Evolutionary conservation across 2,113 vertebrate genomes (phyloP), one percentile per base, ranked within the genome.

Genomic region (Trachemys scripta): DNA sequence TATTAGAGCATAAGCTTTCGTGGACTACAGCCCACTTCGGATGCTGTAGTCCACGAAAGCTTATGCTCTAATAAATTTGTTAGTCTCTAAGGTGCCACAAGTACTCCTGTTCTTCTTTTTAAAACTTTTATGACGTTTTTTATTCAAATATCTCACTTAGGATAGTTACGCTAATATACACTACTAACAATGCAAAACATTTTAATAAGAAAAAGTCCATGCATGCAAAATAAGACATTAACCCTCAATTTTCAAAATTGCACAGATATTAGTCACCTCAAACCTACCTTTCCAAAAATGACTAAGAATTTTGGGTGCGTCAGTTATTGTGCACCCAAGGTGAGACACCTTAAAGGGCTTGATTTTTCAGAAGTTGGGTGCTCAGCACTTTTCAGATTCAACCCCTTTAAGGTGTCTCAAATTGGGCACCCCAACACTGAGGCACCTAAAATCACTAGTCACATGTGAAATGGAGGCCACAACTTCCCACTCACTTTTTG

Each of bases 391-490:
- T 54, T 45, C 93, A 84, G 92, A 80, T 92, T 10, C 42, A 45
- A 1, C 91, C 27, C 24, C 47, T 62, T 94, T 87, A 57, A 42
- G 47, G 5, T 76, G n/a, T 65, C 19, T 42, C 82, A 75, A 25
- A 17, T 62, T 91, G 47, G 83, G 25, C 31, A 76, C 24, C 79
- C 93, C 50, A 85, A 51, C 88, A 87, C 42, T 65, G 76, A 94
- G 83, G 10, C 13, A 62, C 6, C 35, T 84, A 76, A 93, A 96
- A 89, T 86, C 35, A 62, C 59, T 82, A 76, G 54, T 59, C 29
- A 29, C 54, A 10, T 94, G 94, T 93, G 82, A 92, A 95, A 93
- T 84, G 49, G 75, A 84, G 51, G 9, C 47, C 35, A 42, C 94
- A 80, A 85, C 59, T 95, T 69, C 22, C 51, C 59, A 19, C 69